A percentile compares a stretch with the other conserved stretches of the same genome.
Conservation (phyloP, 2,888 invertebrate species). For the Malthinus seriepunctatus region DNA sequence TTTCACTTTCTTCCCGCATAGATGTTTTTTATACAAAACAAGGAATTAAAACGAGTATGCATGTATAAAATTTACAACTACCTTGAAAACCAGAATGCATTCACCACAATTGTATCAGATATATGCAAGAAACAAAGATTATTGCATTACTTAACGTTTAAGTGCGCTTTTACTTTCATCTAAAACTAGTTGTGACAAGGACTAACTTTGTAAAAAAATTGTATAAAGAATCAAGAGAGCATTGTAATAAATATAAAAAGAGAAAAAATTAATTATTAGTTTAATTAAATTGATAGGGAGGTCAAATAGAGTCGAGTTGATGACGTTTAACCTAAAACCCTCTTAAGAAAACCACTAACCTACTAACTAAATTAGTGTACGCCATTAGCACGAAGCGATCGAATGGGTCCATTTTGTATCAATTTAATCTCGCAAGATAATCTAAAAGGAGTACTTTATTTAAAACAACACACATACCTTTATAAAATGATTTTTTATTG, state of each 20-base stretch:
- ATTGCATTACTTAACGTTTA: slow-evolving; percentile 13
- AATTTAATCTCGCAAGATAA: slow-evolving; percentile 4
- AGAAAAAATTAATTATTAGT: background rate
- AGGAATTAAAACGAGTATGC: no score
- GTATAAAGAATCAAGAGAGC: no score
- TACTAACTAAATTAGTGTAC: slow-evolving; percentile 14
- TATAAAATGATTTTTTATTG: no score
- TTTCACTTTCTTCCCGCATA: no score
- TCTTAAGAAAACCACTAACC: slow-evolving; percentile 14
- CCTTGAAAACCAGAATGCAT: slow-evolving; percentile 17
- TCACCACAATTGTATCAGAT: slow-evolving; percentile 9
- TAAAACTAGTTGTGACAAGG: slow-evolving; percentile 4
- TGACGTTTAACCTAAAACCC: slow-evolving; percentile 9
- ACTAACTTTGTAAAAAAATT: no score
- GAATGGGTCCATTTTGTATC: slow-evolving; percentile 12
- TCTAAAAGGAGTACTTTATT: no score
- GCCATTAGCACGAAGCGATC: slow-evolving; percentile 15
- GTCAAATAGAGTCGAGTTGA: background rate
- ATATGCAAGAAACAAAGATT: slow-evolving; percentile 2
- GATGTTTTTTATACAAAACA: no score
- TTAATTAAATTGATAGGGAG: background rate
- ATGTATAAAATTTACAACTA: no score
- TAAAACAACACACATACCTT: no score
- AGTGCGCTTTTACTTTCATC: slow-evolving; percentile 12
- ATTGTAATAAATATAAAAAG: background rate